These are phyloP conservation scores for Bolinopsis microptera DNA, from an alignment of 37 sponge, comb jelly and placozoan genomes.

Conservation along the genomic window DNA sequence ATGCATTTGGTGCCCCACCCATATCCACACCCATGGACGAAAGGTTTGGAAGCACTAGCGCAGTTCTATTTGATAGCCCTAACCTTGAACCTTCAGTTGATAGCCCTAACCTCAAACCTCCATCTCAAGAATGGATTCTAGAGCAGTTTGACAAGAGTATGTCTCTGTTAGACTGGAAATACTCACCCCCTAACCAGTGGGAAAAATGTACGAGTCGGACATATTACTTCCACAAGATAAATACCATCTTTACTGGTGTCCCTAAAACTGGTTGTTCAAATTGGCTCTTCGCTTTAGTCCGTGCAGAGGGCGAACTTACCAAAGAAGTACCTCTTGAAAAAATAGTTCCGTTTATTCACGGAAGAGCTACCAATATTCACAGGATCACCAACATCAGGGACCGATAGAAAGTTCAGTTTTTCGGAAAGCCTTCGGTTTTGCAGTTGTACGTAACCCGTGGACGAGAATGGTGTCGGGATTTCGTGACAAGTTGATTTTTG, in stretches of 20 bases:
- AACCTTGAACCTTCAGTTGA: no score
- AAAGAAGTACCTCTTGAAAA: not conserved
- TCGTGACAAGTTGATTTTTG: not conserved
- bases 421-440: not conserved
- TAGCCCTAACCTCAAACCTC: no score
- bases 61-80: no score
- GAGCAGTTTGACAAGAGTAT: not conserved
- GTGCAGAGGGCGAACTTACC: not conserved
- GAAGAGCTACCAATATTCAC: no score
- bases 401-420: not conserved
- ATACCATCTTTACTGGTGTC: not conserved
- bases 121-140: not conserved
- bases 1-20: no score
- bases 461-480: slow-evolving; percentile 16
- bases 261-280: not conserved
- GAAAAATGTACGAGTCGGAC: not conserved
- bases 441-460: slow-evolving; percentile 26
- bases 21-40: no score
- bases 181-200: not conserved
- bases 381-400: no score
- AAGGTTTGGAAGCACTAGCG: no score
- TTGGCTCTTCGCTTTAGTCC: not conserved
- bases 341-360: not conserved
- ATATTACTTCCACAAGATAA: not conserved
- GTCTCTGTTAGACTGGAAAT: not conserved